Conservation (phyloP, 1,140 invertebrate species). For the Cheumatopsyche charites region DNA sequence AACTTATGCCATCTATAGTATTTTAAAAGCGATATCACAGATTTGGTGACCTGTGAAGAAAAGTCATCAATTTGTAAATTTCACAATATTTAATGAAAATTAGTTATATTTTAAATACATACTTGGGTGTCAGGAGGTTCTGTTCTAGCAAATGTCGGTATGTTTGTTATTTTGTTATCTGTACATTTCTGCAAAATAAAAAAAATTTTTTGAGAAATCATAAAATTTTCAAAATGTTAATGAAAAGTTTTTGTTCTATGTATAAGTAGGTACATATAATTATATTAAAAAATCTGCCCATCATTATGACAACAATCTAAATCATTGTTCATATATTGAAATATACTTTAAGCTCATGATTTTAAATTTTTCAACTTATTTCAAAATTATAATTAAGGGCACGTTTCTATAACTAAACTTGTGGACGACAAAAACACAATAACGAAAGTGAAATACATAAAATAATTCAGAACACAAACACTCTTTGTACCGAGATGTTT, state of each 20-base stretch:
- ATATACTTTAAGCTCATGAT: no score
- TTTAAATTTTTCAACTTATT: no score
- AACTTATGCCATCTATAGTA: conserved; percentile 96
- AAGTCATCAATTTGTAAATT: neutral
- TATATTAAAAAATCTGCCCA: no score
- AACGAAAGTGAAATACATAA: conserved; percentile 14
- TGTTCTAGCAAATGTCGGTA: conserved; percentile 92
- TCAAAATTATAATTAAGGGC: no score
- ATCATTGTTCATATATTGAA: no score
- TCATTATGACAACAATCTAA: no score
- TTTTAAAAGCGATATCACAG: conserved; percentile 84
- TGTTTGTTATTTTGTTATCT: conserved; percentile 82
- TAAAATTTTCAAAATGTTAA: no score
- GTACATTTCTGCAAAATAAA: conserved; percentile 86
- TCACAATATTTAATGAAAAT: neutral
- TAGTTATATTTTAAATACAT: no score
- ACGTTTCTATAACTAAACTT: no score
- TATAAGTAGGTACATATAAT: no score
- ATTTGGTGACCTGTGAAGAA: conserved; percentile 81
- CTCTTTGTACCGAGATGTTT: conserved; percentile 9
- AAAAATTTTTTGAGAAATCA: no score
- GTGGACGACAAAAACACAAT: conserved; percentile 1
- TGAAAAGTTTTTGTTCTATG: no score
- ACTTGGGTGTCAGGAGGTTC: conserved; percentile 93
- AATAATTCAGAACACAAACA: neutral